Evolutionary conservation across 2,113 vertebrate species (phyloP), one percentile per base, ranked within the genome.

Genomic region (Thymallus thymallus): DNA sequence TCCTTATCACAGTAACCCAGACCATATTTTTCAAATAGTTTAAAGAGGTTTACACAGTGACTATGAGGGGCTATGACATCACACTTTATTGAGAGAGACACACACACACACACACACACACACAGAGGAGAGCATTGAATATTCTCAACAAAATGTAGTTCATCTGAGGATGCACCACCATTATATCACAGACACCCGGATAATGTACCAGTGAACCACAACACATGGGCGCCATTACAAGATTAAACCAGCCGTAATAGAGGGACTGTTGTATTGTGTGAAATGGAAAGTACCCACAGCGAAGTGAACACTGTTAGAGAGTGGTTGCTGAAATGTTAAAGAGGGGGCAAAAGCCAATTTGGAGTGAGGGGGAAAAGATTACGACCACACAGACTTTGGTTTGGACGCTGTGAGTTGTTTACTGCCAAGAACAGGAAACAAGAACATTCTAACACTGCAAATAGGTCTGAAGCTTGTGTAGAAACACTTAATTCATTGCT

Each of bases 361-460:
- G 26, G 72, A 84, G 63, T n/a, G 23, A 58, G 68, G 45, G 76
- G 72, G 68, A 77, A 82, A 77, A 78, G 75, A 82, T 87, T 74
- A 73, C 3, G 61, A 81, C 78, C 41, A 12, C 77, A 71, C 76
- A 86, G 80, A 86, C 79, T 76, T 85, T 78, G 71, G 77, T 76
- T 83, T 78, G 81, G 81, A 82, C n/a, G 1, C n/a, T 71, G 64
- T 30, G 23, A 23, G n/a, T 78, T 79, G 71, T 81, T 86, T 79
- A 77, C 69, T 84, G 86, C 89, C 87, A 89, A 89, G 77, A 88
- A 84, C 80, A 74, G 83, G 61, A 80, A 84, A 81, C 81, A 78
- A 75, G 77, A 85, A 80, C 80, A 77, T 79, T 87, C 63, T 79
- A 84, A 83, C 80, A 81, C 79, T 48, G 35, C 26, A 1, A 82